Conservation (phyloP, 2,888 invertebrate genomes). For the Pocota personata region DNA sequence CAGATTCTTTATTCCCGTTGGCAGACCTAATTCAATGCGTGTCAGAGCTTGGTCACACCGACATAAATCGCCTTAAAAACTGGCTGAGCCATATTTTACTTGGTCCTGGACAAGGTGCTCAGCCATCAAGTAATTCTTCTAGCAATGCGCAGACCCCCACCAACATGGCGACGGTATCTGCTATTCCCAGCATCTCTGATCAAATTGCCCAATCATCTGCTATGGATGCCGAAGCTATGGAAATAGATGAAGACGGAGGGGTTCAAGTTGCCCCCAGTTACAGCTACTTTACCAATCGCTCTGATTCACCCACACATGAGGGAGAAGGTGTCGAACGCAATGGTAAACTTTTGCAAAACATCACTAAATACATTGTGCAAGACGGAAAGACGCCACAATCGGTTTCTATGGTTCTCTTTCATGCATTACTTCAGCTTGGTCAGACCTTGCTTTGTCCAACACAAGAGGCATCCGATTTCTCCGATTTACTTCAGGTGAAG, state of each 20-base stretch:
- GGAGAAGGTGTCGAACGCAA: constrained; percentile 85
- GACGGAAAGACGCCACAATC: constrained; percentile 83
- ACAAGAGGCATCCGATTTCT: constrained; percentile 89
- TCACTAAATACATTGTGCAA: constrained; percentile 89
- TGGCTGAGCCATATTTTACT: constrained; percentile 88
- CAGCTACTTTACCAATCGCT: constrained; percentile 83
- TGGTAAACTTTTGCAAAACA: constrained; percentile 87
- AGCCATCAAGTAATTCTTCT: constrained; percentile 83
- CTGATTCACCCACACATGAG: constrained; percentile 80
- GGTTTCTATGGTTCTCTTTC: constrained; percentile 85
- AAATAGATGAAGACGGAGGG: constrained; percentile 83
- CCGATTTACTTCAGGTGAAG: constrained; percentile 86
- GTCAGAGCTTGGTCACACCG: constrained; percentile 86
- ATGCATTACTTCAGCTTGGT: constrained; percentile 89
- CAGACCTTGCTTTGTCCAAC: constrained; percentile 86
- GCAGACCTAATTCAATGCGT: constrained; percentile 88
- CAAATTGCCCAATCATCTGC: constrained; percentile 79
- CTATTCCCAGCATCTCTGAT: constrained; percentile 82
- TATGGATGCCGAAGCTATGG: constrained; percentile 81
- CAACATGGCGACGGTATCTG: constrained; percentile 82
- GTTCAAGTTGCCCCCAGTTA: constrained; percentile 78
- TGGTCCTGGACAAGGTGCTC: constrained; percentile 83
- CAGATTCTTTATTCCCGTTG: constrained; percentile 85
- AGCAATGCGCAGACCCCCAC: constrained; percentile 84
- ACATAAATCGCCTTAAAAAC: constrained; percentile 85